A percentile compares a stretch with the other conserved stretches of the same genome.
Conservation (phyloP, 2,888 invertebrate genomes). For the Drosophila colorata region DNA sequence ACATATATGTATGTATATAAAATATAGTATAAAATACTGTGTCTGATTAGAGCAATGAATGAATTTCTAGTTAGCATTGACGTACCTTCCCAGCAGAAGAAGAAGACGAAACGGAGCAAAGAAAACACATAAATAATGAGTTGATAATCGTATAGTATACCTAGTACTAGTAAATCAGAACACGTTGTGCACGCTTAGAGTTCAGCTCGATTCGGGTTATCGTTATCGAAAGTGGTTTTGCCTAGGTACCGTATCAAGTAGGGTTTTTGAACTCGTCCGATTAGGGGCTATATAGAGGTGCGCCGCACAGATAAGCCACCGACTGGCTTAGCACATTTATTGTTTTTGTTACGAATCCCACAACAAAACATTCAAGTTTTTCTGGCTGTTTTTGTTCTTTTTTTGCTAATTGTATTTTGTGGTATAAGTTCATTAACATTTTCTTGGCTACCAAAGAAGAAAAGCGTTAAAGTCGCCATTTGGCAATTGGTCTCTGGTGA, state of each 20-base stretch:
- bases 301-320: slow-evolving; percentile 17
- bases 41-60: slow-evolving; percentile 68
- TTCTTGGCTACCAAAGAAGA: slow-evolving; percentile 12
- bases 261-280: slow-evolving; percentile 58
- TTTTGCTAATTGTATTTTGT: slow-evolving; percentile 21
- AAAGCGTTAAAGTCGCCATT: slow-evolving; percentile 33
- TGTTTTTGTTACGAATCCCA: slow-evolving; percentile 17
- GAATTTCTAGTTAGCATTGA: slow-evolving; percentile 69
- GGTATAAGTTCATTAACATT: slow-evolving; percentile 66
- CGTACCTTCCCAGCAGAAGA: slow-evolving; percentile 55
- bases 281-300: slow-evolving; percentile 28
- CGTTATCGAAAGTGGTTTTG: slow-evolving; percentile 63
- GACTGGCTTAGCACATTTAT: slow-evolving; percentile 37
- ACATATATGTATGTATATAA: slow-evolving; percentile 9
- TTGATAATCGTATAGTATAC: slow-evolving; percentile 4
- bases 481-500: slow-evolving; percentile 25
- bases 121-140: slow-evolving; percentile 5
- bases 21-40: slow-evolving; percentile 20
- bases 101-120: slow-evolving; percentile 4
- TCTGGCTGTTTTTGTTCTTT: background rate
- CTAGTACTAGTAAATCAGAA: slow-evolving; percentile 35
- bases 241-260: slow-evolving; percentile 40
- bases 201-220: slow-evolving; percentile 61
- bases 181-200: slow-evolving; percentile 37
- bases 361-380: background rate